A percentile compares a stretch with the other conserved stretches of the same genome.
Conservation (phyloP, 92 coral and sea anemone species). For the Heliopora coerulea region DNA sequence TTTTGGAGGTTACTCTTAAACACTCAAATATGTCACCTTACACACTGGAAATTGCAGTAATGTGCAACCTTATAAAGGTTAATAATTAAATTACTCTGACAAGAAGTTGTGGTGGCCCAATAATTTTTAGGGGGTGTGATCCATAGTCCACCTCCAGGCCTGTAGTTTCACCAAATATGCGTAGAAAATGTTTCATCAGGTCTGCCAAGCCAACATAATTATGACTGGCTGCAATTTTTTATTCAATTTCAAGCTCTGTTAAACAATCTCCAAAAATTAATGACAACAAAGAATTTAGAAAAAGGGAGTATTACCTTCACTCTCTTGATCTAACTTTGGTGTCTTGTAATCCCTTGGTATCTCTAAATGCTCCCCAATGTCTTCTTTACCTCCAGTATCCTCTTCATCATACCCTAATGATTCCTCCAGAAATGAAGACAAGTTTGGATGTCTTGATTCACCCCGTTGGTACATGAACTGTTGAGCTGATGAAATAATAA, state of each 20-base stretch:
- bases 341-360: constrained; percentile 77
- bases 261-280: too few relatives aligned
- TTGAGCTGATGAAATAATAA: constrained; percentile 55
- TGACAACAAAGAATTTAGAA: background rate
- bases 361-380: constrained; percentile 61
- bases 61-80: too few relatives aligned
- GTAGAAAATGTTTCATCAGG: too few relatives aligned
- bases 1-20: too few relatives aligned
- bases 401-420: constrained; percentile 67
- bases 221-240: background rate
- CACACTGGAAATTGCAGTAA: too few relatives aligned
- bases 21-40: too few relatives aligned
- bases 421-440: constrained; percentile 66
- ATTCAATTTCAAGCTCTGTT: too few relatives aligned
- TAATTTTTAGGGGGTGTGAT: too few relatives aligned
- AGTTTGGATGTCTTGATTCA: constrained; percentile 64
- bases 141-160: too few relatives aligned
- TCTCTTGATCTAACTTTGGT: constrained; percentile 82
- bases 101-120: too few relatives aligned
- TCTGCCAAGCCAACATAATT: background rate
- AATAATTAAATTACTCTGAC: too few relatives aligned
- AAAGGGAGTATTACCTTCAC: constrained; percentile 67
- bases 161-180: too few relatives aligned
- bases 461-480: constrained; percentile 90
- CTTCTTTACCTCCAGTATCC: constrained; percentile 62